Evolutionary conservation across 1,140 invertebrate genomes (phyloP), one percentile per base, ranked within the genome.

Genomic region (Drosophila kikkawai): DNA sequence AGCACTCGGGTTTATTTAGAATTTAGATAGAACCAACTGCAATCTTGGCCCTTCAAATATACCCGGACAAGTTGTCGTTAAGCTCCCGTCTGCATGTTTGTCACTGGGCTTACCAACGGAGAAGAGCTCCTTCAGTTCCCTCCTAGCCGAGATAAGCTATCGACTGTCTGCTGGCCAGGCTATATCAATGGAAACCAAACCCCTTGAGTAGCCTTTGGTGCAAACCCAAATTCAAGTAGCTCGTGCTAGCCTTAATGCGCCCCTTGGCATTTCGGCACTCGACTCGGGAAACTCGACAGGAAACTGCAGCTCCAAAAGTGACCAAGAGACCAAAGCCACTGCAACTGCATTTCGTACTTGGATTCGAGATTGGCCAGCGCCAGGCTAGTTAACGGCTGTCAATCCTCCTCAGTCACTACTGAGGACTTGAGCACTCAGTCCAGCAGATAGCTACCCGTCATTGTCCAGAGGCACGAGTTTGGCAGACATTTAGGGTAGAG

Each of bases 381-480:
- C 26, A 15, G 5, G 15, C 48, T 50, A 63, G 66, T 68, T 80
- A 84, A 84, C 71, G 45, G 15, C 50, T 58, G 55, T 67, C 79
- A 81, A 64, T 76, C 56, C 59, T 11, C 53, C 36, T n/a, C 53
- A 26, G 15, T 15, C 57, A 48, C n/a, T 50, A 32, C 22, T 22
- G 22, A 22, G 22, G 22, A 22, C 22, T 19, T 22, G 22, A 22
- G 22, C 22, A 22, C 22, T 32, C 41, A 37, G 47, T 32, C 60
- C 44, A 61, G 9, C 51, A 50, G 59, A 63, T 55, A 59, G 75
- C 82, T 86, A 85, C 82, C 53, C 82, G 75, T 85, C 75, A 82
- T 82, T 79, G 82, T 86, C 37, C 82, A 44, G 77, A 45, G 81
- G 78, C 78, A 84, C 80, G 80, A 83, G 80, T 47, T 47, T 9